Percentiles rank a stretch among this genome's conserved stretches.
Evolutionary conservation across 2,797 vertebrate genomes (phyloP).

Genomic region (Rallus crepitans): DNA sequence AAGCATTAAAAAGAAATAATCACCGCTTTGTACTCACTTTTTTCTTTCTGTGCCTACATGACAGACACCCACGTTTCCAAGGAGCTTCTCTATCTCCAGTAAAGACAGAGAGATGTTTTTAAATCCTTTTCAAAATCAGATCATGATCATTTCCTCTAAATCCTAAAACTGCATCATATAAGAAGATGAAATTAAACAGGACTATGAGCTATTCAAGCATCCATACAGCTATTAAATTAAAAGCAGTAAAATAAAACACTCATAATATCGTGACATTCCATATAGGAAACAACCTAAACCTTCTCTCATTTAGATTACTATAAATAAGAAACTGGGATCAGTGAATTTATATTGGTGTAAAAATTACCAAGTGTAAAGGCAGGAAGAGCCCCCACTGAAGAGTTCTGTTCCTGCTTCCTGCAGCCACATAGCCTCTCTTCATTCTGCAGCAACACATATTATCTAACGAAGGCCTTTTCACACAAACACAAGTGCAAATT

Average conservation of each 20-base stretch:
- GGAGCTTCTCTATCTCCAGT: not conserved
- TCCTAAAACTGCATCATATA: not conserved
- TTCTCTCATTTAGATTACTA: not conserved
- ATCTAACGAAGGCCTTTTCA: not conserved
- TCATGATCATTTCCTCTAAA: not conserved
- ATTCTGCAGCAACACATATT: not conserved
- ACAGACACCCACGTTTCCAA: conserved; percentile 32
- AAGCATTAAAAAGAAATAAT: conserved; percentile 60
- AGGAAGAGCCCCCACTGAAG: not conserved
- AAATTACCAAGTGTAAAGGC: not conserved
- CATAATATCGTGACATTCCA: not conserved
- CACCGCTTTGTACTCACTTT: conserved; percentile 26
- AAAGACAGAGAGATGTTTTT: conserved; percentile 9
- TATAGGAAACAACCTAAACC: not conserved
- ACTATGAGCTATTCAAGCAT: not conserved
- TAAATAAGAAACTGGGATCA: not conserved
- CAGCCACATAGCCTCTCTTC: not conserved
- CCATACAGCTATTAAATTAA: not conserved
- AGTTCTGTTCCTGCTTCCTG: not conserved
- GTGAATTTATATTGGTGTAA: not conserved
- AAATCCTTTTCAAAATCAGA: conserved; percentile 14
- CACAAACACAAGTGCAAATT: not conserved
- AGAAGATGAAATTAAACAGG: conserved; percentile 2
- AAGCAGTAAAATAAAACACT: conserved; percentile 7
- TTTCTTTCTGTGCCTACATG: not conserved